phyloP scores from a whole-genome alignment of 2,113 vertebrate genomes.

The Engraulis encrasicolus region DNA sequence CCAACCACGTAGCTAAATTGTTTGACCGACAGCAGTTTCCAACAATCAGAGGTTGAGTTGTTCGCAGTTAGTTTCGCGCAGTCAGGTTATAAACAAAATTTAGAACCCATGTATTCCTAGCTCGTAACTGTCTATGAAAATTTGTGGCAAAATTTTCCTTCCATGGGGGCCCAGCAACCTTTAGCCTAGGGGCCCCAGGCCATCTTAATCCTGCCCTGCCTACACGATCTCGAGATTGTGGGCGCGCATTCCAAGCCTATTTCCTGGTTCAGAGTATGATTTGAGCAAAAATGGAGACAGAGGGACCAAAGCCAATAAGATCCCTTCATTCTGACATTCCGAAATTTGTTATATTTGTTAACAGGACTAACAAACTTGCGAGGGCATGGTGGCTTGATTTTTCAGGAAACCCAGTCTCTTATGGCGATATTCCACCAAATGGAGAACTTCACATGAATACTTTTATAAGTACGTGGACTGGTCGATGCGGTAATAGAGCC shows the following conservation, averaged over 20 bases:
- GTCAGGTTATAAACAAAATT: too few relatives aligned
- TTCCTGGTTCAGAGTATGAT: neutral
- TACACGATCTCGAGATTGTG: too few relatives aligned
- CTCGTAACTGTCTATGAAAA: too few relatives aligned
- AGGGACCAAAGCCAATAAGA: neutral
- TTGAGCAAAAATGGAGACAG: neutral
- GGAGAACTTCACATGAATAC: constrained; percentile 35
- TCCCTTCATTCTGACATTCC: constrained; percentile 36
- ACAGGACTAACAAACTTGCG: constrained; percentile 22
- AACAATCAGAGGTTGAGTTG: too few relatives aligned
- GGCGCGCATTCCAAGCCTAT: neutral
- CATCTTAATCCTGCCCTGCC: too few relatives aligned
- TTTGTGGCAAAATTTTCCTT: too few relatives aligned
- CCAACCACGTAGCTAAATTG: too few relatives aligned
- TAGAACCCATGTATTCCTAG: too few relatives aligned
- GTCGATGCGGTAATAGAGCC: neutral
- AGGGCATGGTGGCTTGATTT: constrained; percentile 48
- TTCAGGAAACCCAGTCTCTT: constrained; percentile 42
- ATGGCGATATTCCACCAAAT: constrained; percentile 42
- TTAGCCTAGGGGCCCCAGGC: too few relatives aligned
- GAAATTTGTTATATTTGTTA: constrained; percentile 38
- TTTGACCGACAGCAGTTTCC: too few relatives aligned
- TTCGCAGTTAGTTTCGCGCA: too few relatives aligned
- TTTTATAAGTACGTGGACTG: constrained; percentile 39
- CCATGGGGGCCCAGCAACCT: too few relatives aligned